Evolutionary conservation across 2,113 vertebrate genomes (phyloP), one percentile per base, ranked within the genome.

Genomic region (Arvicanthis niloticus): DNA sequence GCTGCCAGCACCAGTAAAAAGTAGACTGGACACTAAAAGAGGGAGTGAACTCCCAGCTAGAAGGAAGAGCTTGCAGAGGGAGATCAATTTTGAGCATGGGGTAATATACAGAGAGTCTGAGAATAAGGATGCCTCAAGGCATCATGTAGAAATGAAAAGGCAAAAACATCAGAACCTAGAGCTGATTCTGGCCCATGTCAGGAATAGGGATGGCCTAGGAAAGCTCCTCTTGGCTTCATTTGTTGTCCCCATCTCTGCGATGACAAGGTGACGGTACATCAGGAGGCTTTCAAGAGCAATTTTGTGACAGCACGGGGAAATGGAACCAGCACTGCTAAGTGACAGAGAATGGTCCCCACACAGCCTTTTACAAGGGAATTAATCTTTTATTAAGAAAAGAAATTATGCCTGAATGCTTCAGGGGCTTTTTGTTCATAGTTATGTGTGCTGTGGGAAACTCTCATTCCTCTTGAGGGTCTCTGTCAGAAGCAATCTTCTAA

Each of bases 351-450:
- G 81, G 67, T 92, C 88, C 68, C 87, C 56, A 34, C 13, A 37
- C 40, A 93, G 91, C 45, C 70, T 93, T 97, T 96, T 91, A 95
- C 85, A 76, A 88, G 86, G 68, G 84, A 97, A 97, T 97, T 93
- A 96, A 97, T 97, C 88, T 95, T 98, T 97, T 96, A 93, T 96
- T 95, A 96, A 95, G 88, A 96, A 48, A 94, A 73, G 40, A 95
- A 95, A 97, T 95, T 89, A 93, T 94, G 58, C 62, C 80, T 40
- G 22, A 58, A 42, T 84, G 78, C 68, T 95, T 95, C 1, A 0
- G 88, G 91, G 80, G 29, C 37, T 40, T 93, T 95, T 80, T 68
- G 94, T 42, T 96, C 58, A n/a, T 16, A 48, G 65, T 93, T 89
- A 88, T 86, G 56, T 0, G 0, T 73, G 29, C 70, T 53, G 5